Evolutionary conservation across 2,113 vertebrate genomes (phyloP).

Genomic region (Miniopterus natalensis): DNA sequence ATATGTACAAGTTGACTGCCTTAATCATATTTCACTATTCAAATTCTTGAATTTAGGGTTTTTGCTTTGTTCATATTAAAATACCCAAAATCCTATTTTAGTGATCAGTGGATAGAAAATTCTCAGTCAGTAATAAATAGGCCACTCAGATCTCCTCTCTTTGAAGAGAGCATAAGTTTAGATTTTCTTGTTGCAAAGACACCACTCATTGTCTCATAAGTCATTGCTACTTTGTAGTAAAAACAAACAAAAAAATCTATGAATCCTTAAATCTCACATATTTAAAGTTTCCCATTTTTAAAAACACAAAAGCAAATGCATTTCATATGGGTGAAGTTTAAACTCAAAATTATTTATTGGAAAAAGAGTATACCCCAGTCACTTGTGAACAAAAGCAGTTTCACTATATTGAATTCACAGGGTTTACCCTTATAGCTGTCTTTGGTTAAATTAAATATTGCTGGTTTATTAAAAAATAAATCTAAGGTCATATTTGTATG

Average conservation of each 20-base stretch:
- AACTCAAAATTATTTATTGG: background rate
- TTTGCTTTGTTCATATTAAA: background rate
- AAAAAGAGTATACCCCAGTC: background rate
- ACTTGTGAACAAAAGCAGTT: background rate
- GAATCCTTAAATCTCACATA: background rate
- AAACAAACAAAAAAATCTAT: background rate
- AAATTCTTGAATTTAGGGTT: background rate
- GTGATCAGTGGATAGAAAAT: background rate
- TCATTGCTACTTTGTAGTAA: background rate
- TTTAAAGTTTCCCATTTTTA: background rate
- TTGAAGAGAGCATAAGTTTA: background rate
- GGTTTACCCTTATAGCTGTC: background rate
- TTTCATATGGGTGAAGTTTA: background rate
- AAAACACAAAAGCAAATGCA: background rate
- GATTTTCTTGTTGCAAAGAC: background rate
- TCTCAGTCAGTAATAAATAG: background rate
- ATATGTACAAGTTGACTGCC: background rate
- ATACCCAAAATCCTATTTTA: background rate
- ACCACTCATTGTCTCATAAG: background rate
- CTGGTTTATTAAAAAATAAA: background rate
- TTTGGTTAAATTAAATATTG: constrained; percentile 13
- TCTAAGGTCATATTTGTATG: background rate
- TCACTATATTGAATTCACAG: background rate
- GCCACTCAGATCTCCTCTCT: background rate
- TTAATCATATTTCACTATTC: background rate